These are phyloP conservation scores for Strix uralensis DNA, from an alignment of 2,113 vertebrate species.

Conservation along the genomic window DNA sequence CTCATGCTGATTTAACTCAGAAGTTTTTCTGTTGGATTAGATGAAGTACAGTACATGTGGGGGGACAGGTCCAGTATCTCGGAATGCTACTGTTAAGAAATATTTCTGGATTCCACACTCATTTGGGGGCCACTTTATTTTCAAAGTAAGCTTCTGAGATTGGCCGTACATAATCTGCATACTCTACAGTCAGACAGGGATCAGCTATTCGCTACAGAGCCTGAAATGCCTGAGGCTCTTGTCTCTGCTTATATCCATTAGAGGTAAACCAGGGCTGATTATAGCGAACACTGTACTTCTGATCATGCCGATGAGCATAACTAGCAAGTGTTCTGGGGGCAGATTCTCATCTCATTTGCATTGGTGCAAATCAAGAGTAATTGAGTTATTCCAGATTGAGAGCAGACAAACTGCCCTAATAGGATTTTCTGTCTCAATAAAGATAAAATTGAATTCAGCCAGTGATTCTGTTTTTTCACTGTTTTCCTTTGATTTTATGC, in stretches of 20 bases:
- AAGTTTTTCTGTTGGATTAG: not conserved
- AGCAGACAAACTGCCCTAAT: not conserved
- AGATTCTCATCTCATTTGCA: slow-evolving; percentile 58
- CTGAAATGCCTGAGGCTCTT: slow-evolving; percentile 53
- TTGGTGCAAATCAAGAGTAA: slow-evolving; percentile 59
- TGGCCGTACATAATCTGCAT: not conserved
- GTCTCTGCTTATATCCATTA: slow-evolving; percentile 63
- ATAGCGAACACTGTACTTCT: slow-evolving; percentile 44
- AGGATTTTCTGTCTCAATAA: slow-evolving; percentile 57
- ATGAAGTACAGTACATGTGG: not conserved
- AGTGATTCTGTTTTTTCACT: slow-evolving; percentile 28
- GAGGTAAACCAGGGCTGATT: slow-evolving; percentile 60
- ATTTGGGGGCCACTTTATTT: not conserved
- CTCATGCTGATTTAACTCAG: not conserved
- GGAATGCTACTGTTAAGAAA: not conserved
- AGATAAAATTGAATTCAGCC: slow-evolving; percentile 20
- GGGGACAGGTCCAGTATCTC: not conserved
- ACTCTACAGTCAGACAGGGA: not conserved
- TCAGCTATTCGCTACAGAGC: slow-evolving; percentile 14
- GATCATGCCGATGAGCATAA: slow-evolving; percentile 49
- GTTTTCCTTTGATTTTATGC: slow-evolving; percentile 37
- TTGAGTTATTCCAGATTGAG: slow-evolving; percentile 45
- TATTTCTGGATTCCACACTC: not conserved
- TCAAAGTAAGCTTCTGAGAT: not conserved
- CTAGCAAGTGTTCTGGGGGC: slow-evolving; percentile 43